phyloP scores from a whole-genome alignment of 1,140 invertebrate species.

The Cecropterus lyciades region DNA sequence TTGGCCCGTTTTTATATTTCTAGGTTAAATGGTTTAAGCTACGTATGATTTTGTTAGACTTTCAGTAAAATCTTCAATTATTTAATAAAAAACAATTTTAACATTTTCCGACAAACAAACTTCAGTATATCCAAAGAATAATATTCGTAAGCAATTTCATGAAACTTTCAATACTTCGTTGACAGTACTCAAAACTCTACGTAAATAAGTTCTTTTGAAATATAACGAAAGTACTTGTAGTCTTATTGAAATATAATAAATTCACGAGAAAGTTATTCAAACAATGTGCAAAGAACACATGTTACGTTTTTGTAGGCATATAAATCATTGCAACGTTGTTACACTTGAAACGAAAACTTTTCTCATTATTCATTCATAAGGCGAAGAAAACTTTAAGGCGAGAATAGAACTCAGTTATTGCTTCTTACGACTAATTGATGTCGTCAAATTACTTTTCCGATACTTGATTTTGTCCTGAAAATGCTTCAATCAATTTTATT shows the following conservation, averaged over 20 bases:
- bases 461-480: conserved; percentile 1
- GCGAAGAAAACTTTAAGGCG: conserved; percentile 21
- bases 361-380: conserved; percentile 31
- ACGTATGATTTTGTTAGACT: too few species aligned
- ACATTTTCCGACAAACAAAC: too few species aligned
- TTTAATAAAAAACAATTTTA: too few species aligned
- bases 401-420: conserved; percentile 24
- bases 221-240: not conserved
- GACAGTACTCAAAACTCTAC: too few species aligned
- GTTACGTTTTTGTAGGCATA: conserved; percentile 2
- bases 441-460: conserved; percentile 24
- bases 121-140: too few species aligned
- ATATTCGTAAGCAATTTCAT: too few species aligned
- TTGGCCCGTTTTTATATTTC: too few species aligned
- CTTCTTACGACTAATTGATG: conserved; percentile 26
- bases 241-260: not conserved
- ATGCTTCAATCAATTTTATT: too few species aligned
- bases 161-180: too few species aligned
- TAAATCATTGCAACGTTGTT: conserved; percentile 16
- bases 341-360: conserved; percentile 12
- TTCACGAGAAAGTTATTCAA: conserved; percentile 1
- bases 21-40: too few species aligned
- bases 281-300: conserved; percentile 3
- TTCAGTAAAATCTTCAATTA: too few species aligned
- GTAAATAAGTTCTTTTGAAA: not conserved